Evolutionary conservation across 1,140 invertebrate species (phyloP), one percentile per base, ranked within the genome.

Genomic region (Lasioglossum albipes): DNA sequence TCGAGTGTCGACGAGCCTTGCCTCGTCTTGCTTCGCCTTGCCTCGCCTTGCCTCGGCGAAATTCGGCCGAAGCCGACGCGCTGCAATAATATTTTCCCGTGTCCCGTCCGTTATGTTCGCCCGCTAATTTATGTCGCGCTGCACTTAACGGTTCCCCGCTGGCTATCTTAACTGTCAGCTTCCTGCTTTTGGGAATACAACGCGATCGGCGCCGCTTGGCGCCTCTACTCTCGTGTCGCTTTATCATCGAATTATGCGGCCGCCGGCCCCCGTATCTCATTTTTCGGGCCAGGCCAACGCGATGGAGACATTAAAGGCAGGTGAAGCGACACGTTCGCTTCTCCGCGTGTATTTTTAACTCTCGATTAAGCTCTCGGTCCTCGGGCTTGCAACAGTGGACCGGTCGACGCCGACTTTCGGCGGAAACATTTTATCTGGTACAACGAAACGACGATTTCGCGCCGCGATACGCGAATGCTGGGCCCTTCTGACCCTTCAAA

Each of bases 41-140:
- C 76, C 45, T 18, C 49, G n/a, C n/a, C n/a, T n/a, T 27, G 78
- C 13, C 41, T 70, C 57, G 61, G 69, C 71, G 67, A 78, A 64
- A 57, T 66, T 81, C 54, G 70, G 70, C 67, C 57, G 42, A 49
- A 49, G 42, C 54, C 31, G 65, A 59, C 77, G 79, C 65, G 80
- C 31, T 70, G 70, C 70, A 87, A 90, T 84, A 89, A 90, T 89
- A 90, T 92, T 92, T 92, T 89, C 85, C 69, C 81, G 76, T 81
- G 69, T 72, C 86, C 78, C 73, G 65, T 65, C 62, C 83, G 80
- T 84, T 77, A 83, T 86, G 68, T 86, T 66, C 68, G 77, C 18
- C 79, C 3, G 79, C 61, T 90, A 91, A 90, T 91, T 90, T 87
- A 84, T 82, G 89, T 87, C 70, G 69, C 64, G 31, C 64, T 73